Conservation (phyloP, 2,113 vertebrate genomes). For the Collichthys lucidus region DNA sequence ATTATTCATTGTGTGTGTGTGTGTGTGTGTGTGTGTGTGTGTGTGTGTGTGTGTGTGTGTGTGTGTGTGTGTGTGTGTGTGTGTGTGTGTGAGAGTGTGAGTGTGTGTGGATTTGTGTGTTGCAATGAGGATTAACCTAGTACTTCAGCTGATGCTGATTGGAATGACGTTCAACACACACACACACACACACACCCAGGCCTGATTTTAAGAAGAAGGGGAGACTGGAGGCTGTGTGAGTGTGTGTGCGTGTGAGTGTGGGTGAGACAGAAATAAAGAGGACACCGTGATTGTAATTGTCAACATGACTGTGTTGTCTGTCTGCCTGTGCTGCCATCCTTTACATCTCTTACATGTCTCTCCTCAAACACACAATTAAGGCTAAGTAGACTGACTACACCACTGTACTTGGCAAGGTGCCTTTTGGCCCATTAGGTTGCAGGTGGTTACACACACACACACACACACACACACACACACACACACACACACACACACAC, state of each 20-base stretch:
- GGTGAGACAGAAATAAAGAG: neutral
- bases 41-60: conserved; percentile 46
- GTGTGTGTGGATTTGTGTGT: conserved; percentile 58
- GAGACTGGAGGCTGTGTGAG: conserved; percentile 4
- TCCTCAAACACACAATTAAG: neutral
- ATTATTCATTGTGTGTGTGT: conserved; percentile 8
- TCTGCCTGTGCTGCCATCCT: conserved; percentile 3
- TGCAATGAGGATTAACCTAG: conserved; percentile 78
- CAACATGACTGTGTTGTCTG: conserved; percentile 8
- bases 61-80: conserved; percentile 50
- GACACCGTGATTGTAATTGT: conserved; percentile 27
- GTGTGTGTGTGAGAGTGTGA: neutral
- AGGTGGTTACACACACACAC: conserved; percentile 13
- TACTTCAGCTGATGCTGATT: conserved; percentile 78
- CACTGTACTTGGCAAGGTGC: conserved; percentile 58
- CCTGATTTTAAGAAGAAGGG: conserved; percentile 43
- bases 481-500: neutral
- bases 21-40: conserved; percentile 3
- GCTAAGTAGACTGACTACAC: conserved; percentile 17
- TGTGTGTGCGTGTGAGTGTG: neutral
- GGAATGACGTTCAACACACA: conserved; percentile 70
- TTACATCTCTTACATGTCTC: conserved; percentile 1
- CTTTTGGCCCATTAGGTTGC: conserved; percentile 48
- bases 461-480: neutral
- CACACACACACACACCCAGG: neutral